Conservation (phyloP, 2,888 invertebrate genomes). For the Dryadula phaetusa region DNA sequence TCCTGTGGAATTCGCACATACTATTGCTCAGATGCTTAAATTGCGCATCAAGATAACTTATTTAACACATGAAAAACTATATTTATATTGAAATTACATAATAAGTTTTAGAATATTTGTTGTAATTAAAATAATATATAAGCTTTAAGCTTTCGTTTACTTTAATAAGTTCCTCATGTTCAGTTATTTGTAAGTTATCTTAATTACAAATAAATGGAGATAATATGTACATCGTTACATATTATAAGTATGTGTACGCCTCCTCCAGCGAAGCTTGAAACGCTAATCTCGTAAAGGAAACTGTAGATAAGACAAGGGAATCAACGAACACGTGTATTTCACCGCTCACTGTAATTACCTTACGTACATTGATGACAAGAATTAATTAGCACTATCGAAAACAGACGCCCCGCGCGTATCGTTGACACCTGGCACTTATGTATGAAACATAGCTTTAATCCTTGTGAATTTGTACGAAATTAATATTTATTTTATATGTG, state of each 20-base stretch:
- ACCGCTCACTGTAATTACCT: slow-evolving; percentile 66
- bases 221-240: neutral
- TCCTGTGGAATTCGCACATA: slow-evolving; percentile 51
- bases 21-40: neutral
- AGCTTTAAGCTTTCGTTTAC: neutral
- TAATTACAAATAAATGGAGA: neutral
- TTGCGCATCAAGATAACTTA: neutral
- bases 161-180: neutral
- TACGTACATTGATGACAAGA: slow-evolving; percentile 63
- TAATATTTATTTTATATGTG: neutral
- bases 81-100: neutral
- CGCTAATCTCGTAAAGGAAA: slow-evolving; percentile 48
- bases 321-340: slow-evolving; percentile 58
- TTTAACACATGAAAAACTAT: neutral
- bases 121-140: too few species aligned
- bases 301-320: slow-evolving; percentile 45
- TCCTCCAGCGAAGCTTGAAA: slow-evolving; percentile 31
- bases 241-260: slow-evolving; percentile 2
- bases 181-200: neutral
- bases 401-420: slow-evolving; percentile 51
- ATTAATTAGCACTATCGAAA: slow-evolving; percentile 72
- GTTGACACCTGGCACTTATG: slow-evolving; percentile 42
- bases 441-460: slow-evolving; percentile 27
- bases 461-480: slow-evolving; percentile 9
- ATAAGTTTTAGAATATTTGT: neutral